Conservation (phyloP, 1,140 invertebrate genomes). For the Drosophila melanogaster region Release_6_plus_ISO1_MT NT_033779.5:4927501-4928000, state of each 20-base stretch:
- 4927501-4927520: constrained; percentile 20
- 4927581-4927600: constrained; percentile 29
- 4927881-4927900: constrained; percentile 7
- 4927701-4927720: constrained; percentile 54
- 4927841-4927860: constrained; percentile 19
- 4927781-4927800: neutral
- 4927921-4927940: neutral
- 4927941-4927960: constrained; percentile 26
- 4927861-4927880: neutral
- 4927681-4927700: constrained; percentile 62
- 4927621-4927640: constrained; percentile 12
- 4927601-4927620: constrained; percentile 8
- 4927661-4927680: constrained; percentile 49
- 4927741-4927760: constrained; percentile 52
- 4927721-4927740: constrained; percentile 22
- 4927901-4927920: constrained; percentile 13
- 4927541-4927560: constrained; percentile 15
- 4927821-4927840: constrained; percentile 30
- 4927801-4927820: constrained; percentile 9
- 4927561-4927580: constrained; percentile 27
- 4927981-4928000: constrained; percentile 35
- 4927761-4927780: constrained; percentile 38
- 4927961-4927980: constrained; percentile 37
- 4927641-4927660: constrained; percentile 38
- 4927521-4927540: constrained; percentile 36